These are phyloP conservation scores for Penaeus vannamei DNA, from an alignment of 1,140 invertebrate genomes.

Conservation along the genomic window DNA sequence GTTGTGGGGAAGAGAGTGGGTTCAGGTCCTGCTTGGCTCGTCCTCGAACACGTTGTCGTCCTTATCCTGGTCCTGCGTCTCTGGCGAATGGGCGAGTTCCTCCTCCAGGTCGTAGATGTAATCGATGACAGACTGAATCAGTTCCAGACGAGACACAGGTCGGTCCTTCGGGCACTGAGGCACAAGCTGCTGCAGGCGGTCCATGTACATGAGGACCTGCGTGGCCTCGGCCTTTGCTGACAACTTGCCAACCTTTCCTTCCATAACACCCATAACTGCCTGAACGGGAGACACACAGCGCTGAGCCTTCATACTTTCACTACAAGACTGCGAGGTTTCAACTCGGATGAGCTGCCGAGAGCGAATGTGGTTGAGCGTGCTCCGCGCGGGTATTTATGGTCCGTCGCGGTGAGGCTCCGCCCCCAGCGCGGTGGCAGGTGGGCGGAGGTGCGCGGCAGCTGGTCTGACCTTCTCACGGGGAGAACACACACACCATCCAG, in stretches of 20 bases:
- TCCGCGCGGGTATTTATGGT: slow-evolving; percentile 30
- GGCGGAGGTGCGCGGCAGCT: no score
- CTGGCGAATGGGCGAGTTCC: slow-evolving; percentile 29
- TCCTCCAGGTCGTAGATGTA: slow-evolving; percentile 54
- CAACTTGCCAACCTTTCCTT: slow-evolving; percentile 47
- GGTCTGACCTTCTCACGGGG: no score
- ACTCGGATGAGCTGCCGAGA: neutral
- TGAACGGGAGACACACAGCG: slow-evolving; percentile 55
- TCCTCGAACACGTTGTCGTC: slow-evolving; percentile 56
- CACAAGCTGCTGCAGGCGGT: slow-evolving; percentile 57
- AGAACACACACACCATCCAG: slow-evolving; percentile 34
- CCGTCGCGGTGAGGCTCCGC: no score
- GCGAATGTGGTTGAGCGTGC: neutral
- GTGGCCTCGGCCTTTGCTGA: slow-evolving; percentile 47
- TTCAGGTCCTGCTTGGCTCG: neutral
- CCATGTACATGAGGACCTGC: slow-evolving; percentile 59
- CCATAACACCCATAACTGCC: slow-evolving; percentile 53
- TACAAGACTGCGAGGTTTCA: neutral
- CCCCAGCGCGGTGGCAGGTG: no score
- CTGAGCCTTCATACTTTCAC: slow-evolving; percentile 50
- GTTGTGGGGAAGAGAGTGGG: neutral
- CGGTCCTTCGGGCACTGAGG: slow-evolving; percentile 55
- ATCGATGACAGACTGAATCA: slow-evolving; percentile 59
- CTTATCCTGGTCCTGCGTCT: neutral
- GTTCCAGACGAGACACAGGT: slow-evolving; percentile 51